Base-by-base conservation (phyloP, 2,113 vertebrate species). In the Myxocyprinus asiaticus region DNA sequence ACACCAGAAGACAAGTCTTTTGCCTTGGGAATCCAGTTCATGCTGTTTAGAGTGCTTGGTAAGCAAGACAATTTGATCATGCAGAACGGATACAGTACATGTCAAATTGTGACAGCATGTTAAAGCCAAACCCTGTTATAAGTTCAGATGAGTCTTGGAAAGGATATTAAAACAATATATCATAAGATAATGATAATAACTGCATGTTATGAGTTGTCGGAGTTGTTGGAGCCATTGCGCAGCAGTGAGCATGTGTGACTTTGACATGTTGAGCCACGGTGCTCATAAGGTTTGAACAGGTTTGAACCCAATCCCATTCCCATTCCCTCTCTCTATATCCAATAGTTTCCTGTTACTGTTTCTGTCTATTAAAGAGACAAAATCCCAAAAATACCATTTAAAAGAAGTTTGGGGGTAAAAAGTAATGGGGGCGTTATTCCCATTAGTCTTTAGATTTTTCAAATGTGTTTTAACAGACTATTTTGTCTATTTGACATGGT, bases 21-120 rank as follows among this genome's bases (percentile, higher is more conserved):
- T 3, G 96, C 97, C 0, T 89, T 99, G 7, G 97, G 97, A 15
- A 93, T 98, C 45, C 96, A 98, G 88, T 97, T 96, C 88, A 96
- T 99, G 96, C 81, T 98, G 58, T 91, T 95, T 85, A 92, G 97
- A 88, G 89, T 97, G 14, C 80, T 97, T 0, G 97, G 97, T 99
- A 87, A 95, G 90, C 86, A 66, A 62, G 43, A 51, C 0, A 11
- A 67, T 1, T 22, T 2, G 11, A 50, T 55, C 43, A 58, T 43
- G 58, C 45, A 43, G 58, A 56, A 71, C 9, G 10, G 6, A 33
- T 33, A 33, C 22, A 33, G 22, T 33, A 63, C 15, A 67, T 45
- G 55, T 78, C 15, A 6, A 6, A 44, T 43, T 12, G 0, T 51
- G 7, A 6, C n/a, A 42, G 63, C 9, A 43, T 11, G 4, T 44